Evolutionary conservation across 1,140 invertebrate genomes (phyloP), one percentile per base, ranked within the genome.

Genomic region (Argopecten irradians): DNA sequence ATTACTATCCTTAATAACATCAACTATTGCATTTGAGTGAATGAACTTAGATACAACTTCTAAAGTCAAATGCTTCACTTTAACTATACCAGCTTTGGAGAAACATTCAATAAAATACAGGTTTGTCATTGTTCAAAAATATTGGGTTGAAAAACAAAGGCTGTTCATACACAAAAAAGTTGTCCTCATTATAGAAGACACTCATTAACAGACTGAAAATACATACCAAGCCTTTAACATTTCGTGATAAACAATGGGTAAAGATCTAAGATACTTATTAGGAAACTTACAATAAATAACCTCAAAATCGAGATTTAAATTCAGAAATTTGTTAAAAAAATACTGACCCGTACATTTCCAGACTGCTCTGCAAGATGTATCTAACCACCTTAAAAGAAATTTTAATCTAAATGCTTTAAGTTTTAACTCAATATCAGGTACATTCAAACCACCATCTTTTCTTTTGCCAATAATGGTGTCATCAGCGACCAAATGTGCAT

Each of bases 161-260:
- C 22, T 86, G 86, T 14, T 86, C 55, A 82, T 86, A 86, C 13
- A 82, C 39, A 28, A 55, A 55, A 55, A 55, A 55, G 7, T 35
- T 82, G 13, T 86, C 34, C 8, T 82, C n/a, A 86, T 19, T 86
- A 22, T 7, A 86, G 22, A 36, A 1, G 82, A 86, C 71, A n/a
- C 22, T 36, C 14, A 28, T 22, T 36, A 0, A 35, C 36, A 22
- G 34, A 13, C 43, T 55, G 43, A 19, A n/a, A 55, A 55, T 13
- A 22, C 43, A 36, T 82, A 36, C 86, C 34, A 36, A 14, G 86
- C 39, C 32, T 86, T 16, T 22, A 82, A 86, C 86, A 86, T 86
- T 86, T 86, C 86, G 11, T 22, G 32, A 82, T 86, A 86, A 16
- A 86, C 71, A 35, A 86, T 28, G 36, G 86, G 86, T 36, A 82